Evolutionary conservation across 2,113 vertebrate species (phyloP).

Genomic region (Vicugna pacos): DNA sequence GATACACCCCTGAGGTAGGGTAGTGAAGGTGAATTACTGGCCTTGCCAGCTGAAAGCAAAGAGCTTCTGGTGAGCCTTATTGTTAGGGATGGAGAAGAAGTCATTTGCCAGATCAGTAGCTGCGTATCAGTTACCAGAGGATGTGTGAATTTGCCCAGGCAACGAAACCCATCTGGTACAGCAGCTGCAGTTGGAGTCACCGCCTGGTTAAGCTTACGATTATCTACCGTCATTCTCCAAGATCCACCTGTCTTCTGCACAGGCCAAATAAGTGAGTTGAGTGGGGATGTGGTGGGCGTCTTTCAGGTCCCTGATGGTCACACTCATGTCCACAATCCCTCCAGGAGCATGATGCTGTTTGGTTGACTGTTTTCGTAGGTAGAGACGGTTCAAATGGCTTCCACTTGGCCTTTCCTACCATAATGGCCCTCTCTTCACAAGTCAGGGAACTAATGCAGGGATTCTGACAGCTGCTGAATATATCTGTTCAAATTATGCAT

Average conservation of each 20-base stretch:
- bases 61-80: background rate
- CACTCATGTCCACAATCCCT: background rate
- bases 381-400: background rate
- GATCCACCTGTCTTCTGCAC: background rate
- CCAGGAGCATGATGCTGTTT: background rate
- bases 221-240: background rate
- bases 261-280: background rate
- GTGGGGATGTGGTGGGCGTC: background rate
- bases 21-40: background rate
- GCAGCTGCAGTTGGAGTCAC: background rate
- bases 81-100: too few relatives aligned
- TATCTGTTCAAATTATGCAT: rapidly evolving
- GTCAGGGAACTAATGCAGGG: background rate
- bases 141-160: background rate
- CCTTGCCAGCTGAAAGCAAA: background rate
- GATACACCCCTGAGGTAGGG: background rate
- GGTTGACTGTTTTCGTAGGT: background rate
- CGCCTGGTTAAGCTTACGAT: background rate
- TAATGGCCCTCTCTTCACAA: background rate
- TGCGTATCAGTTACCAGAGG: background rate
- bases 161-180: too few relatives aligned
- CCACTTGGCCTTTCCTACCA: background rate
- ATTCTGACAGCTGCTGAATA: background rate
- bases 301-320: background rate
- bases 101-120: too few relatives aligned